phyloP scores from a whole-genome alignment of 2,113 vertebrate genomes.

The Pandion haliaetus region DNA sequence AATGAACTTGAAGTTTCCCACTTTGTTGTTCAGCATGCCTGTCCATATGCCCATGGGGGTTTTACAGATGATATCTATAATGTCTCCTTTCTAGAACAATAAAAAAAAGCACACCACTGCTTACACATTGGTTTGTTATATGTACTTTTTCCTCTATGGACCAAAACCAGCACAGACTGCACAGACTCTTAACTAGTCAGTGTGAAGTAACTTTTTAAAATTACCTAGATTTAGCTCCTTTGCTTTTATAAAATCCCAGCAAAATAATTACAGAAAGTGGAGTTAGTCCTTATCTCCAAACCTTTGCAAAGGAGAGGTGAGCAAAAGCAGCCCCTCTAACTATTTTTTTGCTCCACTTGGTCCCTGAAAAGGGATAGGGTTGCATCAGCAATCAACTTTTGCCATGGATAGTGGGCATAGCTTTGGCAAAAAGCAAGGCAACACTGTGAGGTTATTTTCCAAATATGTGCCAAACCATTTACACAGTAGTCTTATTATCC shows the following conservation, averaged over 20 bases:
- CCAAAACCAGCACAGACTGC: not conserved
- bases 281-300: not conserved
- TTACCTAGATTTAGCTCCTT: not conserved
- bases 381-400: not conserved
- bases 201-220: not conserved
- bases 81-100: conserved; percentile 84
- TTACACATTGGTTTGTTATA: not conserved
- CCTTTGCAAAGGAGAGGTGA: not conserved
- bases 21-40: conserved; percentile 86
- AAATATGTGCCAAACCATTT: not conserved
- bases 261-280: not conserved
- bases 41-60: conserved; percentile 95
- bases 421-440: not conserved
- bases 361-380: not conserved
- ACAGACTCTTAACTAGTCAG: not conserved
- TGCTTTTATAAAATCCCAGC: not conserved
- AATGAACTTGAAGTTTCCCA: conserved; percentile 95
- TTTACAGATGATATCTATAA: conserved; percentile 92
- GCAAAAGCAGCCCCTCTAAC: not conserved
- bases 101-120: not conserved
- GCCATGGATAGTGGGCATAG: not conserved
- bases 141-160: not conserved
- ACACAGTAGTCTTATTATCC: not conserved
- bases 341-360: not conserved
- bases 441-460: not conserved